Evolutionary conservation across 2,888 invertebrate species (phyloP).

Genomic region (Globia sparganii): DNA sequence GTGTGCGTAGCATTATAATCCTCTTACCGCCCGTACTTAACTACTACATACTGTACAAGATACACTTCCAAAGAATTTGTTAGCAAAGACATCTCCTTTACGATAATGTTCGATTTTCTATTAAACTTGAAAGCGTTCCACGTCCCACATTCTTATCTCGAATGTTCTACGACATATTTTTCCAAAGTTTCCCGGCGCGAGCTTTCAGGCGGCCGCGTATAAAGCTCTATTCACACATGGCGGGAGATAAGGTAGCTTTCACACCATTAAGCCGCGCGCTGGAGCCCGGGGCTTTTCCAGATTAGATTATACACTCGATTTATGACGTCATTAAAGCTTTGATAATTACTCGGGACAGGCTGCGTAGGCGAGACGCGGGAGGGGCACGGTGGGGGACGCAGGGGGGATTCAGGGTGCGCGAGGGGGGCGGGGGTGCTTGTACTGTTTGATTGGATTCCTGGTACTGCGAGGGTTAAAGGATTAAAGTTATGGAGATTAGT

Average conservation of each 20-base stretch:
- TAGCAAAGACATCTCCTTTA: constrained; percentile 90
- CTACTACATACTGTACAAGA: constrained; percentile 75
- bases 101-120: constrained; percentile 91
- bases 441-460: constrained; percentile 91
- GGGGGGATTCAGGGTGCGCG: constrained; percentile 53
- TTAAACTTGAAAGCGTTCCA: constrained; percentile 90
- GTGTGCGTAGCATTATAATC: constrained; percentile 64
- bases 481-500: constrained; percentile 91
- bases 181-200: constrained; percentile 90
- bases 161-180: constrained; percentile 90
- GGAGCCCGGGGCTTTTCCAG: constrained; percentile 91
- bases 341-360: constrained; percentile 91
- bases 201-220: constrained; percentile 90
- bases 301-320: constrained; percentile 91
- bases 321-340: constrained; percentile 91
- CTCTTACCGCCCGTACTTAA: constrained; percentile 68
- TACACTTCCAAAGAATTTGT: constrained; percentile 88
- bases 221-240: constrained; percentile 91
- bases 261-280: constrained; percentile 90
- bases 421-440: constrained; percentile 84
- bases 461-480: constrained; percentile 90
- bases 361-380: constrained; percentile 86
- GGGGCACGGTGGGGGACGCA: constrained; percentile 72
- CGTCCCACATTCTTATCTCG: constrained; percentile 90
- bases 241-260: constrained; percentile 91